Evolutionary conservation across 2,797 vertebrate genomes (phyloP).

Genomic region (Cossypha heuglini): DNA sequence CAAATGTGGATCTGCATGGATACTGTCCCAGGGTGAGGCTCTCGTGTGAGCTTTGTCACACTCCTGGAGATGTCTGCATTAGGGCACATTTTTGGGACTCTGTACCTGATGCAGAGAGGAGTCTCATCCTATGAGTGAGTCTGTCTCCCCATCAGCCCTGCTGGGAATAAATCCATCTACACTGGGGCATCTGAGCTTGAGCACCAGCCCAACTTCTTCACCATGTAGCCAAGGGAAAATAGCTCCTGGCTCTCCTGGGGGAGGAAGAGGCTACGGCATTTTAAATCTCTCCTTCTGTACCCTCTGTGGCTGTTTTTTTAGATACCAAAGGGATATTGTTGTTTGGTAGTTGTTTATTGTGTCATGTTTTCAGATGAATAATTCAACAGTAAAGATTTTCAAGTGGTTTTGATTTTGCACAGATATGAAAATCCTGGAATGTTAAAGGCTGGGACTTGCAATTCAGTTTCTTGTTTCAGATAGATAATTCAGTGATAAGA

Average conservation of each 20-base stretch:
- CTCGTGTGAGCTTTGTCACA: fast-evolving
- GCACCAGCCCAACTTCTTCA: background rate
- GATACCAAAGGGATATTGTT: background rate
- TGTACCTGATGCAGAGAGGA: background rate
- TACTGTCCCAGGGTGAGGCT: background rate
- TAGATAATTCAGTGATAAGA: constrained; percentile 3
- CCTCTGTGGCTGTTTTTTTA: background rate
- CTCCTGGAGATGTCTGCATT: background rate
- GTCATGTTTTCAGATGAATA: background rate
- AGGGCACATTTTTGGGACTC: fast-evolving
- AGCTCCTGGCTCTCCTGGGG: background rate
- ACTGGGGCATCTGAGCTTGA: background rate
- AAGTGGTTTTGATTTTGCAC: background rate
- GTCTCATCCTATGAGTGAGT: background rate
- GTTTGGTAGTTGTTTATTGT: background rate
- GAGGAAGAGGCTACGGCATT: background rate
- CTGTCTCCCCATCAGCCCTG: background rate
- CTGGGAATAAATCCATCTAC: background rate
- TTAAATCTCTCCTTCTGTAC: background rate
- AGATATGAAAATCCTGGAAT: background rate
- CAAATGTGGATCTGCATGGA: background rate
- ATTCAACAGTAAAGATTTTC: background rate
- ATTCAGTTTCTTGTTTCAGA: background rate
- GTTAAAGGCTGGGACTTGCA: background rate
- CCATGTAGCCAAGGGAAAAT: fast-evolving